A percentile compares a stretch with the other conserved stretches of the same genome.
These are phyloP conservation scores for Troides oblongomaculatus DNA, from an alignment of 2,888 invertebrate genomes.

Conservation along the genomic window DNA sequence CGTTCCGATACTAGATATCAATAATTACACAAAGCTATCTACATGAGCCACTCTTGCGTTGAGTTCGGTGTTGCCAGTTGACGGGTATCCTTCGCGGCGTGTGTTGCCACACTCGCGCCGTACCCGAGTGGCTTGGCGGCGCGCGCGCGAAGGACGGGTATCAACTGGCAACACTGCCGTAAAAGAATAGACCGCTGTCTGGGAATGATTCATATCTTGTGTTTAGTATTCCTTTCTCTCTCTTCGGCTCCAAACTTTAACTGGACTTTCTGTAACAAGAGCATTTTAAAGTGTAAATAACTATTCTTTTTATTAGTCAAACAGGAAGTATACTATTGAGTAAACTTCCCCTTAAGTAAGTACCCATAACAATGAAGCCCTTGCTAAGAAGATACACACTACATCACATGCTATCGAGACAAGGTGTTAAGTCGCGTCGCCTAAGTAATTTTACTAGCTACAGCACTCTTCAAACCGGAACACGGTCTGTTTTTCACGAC, in stretches of 20 bases:
- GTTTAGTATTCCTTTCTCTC: constrained; percentile 58
- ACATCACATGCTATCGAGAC: too few relatives aligned
- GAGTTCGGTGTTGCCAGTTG: constrained; percentile 42
- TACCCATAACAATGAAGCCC: too few relatives aligned
- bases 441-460: too few relatives aligned
- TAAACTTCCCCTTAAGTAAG: too few relatives aligned
- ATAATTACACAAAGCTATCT: constrained; percentile 80
- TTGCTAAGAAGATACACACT: too few relatives aligned
- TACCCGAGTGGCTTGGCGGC: not conserved
- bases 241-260: constrained; percentile 60
- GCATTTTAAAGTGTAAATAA: not conserved
- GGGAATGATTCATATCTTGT: constrained; percentile 76
- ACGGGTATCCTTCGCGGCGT: constrained; percentile 7
- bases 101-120: not conserved
- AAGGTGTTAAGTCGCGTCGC: too few relatives aligned
- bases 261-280: constrained; percentile 60
- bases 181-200: constrained; percentile 59
- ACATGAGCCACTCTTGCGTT: constrained; percentile 72
- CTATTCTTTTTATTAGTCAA: too few relatives aligned
- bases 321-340: too few relatives aligned
- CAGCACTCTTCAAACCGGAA: too few relatives aligned
- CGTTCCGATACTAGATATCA: constrained; percentile 75
- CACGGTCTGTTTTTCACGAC: too few relatives aligned
- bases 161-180: constrained; percentile 56
- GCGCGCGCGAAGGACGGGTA: constrained; percentile 38